Evolutionary conservation across 2,888 invertebrate species (phyloP).

Genomic region (Dorcus parallelipipedus): DNA sequence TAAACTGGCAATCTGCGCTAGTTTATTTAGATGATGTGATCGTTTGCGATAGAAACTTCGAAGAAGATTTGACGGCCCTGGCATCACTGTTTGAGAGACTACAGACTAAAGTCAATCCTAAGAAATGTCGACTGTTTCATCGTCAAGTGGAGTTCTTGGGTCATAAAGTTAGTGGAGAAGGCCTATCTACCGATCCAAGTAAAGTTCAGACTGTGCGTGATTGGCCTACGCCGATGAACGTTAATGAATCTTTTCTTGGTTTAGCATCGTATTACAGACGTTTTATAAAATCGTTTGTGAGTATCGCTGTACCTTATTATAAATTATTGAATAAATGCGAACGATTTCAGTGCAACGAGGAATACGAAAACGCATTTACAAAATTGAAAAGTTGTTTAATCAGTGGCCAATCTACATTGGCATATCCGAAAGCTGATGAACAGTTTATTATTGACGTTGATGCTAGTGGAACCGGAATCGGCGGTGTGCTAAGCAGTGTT

Average conservation of each 20-base stretch:
- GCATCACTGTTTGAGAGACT: not conserved
- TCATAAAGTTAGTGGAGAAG: not conserved
- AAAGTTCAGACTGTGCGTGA: conserved; percentile 9
- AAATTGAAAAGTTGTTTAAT: conserved; percentile 1
- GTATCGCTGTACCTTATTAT: conserved; percentile 15
- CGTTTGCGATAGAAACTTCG: conserved; percentile 21
- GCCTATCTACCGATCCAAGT: not conserved
- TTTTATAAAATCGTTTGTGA: conserved; percentile 23
- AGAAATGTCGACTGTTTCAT: not conserved
- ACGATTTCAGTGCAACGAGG: conserved; percentile 17
- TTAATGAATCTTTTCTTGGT: conserved; percentile 19
- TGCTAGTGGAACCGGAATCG: not conserved
- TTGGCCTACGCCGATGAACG: conserved; percentile 8
- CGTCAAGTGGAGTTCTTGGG: not conserved
- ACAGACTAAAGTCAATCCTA: not conserved
- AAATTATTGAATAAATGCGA: conserved; percentile 19
- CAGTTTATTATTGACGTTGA: not conserved
- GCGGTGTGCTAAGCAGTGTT: too few species aligned
- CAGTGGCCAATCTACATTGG: conserved; percentile 17
- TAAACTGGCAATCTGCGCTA: not conserved
- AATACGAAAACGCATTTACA: conserved; percentile 16
- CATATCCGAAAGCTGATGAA: conserved; percentile 19
- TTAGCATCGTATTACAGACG: conserved; percentile 25
- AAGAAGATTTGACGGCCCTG: conserved; percentile 25
- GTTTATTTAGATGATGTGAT: not conserved